Evolutionary conservation across 2,797 vertebrate species (phyloP).

Genomic region (Myoxocephalus aenaeus): DNA sequence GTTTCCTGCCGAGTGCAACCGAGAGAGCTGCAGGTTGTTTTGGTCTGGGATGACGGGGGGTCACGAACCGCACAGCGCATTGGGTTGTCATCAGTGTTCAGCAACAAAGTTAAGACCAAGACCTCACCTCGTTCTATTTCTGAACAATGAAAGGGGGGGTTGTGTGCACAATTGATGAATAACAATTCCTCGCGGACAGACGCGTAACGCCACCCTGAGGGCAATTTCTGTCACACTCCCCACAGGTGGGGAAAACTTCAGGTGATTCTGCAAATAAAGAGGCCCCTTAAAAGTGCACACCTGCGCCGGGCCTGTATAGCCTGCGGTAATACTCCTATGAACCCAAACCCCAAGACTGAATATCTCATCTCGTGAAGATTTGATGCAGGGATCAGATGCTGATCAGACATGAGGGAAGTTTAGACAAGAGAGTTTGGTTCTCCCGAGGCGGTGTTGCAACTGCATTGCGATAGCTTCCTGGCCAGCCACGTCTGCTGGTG

Average conservation of each 20-base stretch:
- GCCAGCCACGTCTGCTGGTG: slow-evolving; percentile 60
- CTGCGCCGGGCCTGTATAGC: slow-evolving; percentile 58
- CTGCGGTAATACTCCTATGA: slow-evolving; percentile 52
- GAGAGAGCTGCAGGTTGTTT: slow-evolving; percentile 53
- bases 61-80: slow-evolving; percentile 44
- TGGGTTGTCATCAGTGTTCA: slow-evolving; percentile 47
- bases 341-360: slow-evolving; percentile 40
- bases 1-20: slow-evolving; percentile 37
- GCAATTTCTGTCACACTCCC: slow-evolving; percentile 35
- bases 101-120: slow-evolving; percentile 24
- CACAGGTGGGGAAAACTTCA: slow-evolving; percentile 64
- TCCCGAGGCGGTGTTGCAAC: slow-evolving; percentile 40
- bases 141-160: slow-evolving; percentile 29
- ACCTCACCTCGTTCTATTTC: slow-evolving; percentile 19
- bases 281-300: slow-evolving; percentile 74
- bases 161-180: slow-evolving; percentile 54
- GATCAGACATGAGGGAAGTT: slow-evolving; percentile 72
- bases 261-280: slow-evolving; percentile 66
- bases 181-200: slow-evolving; percentile 52
- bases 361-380: slow-evolving; percentile 52
- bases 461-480: slow-evolving; percentile 52
- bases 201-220: slow-evolving; percentile 55
- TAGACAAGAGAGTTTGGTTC: slow-evolving; percentile 60
- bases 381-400: slow-evolving; percentile 61
- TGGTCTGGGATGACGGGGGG: slow-evolving; percentile 36